phyloP scores from a whole-genome alignment of 2,797 vertebrate species.

The Gallinago solitaria region DNA sequence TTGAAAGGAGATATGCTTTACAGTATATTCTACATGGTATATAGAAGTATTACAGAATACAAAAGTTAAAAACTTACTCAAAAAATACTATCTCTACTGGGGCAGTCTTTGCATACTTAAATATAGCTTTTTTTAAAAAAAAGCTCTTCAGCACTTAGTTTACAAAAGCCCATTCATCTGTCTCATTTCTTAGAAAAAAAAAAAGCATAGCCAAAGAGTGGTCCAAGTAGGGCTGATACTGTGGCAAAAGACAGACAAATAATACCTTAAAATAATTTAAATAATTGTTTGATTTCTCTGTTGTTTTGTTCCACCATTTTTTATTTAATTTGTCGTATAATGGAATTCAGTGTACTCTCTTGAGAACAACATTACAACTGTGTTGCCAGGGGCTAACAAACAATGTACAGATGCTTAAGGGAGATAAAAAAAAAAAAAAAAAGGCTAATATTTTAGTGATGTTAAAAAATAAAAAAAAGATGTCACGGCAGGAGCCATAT shows the following conservation, averaged over 20 bases:
- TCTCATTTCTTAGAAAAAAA: neutral
- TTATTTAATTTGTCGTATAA: neutral
- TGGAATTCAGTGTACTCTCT: neutral
- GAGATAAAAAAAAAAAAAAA: neutral
- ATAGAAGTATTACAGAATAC: neutral
- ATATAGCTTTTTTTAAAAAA: accelerated
- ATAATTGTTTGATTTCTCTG: neutral
- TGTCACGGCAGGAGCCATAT: accelerated
- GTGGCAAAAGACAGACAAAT: neutral
- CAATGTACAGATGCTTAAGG: neutral
- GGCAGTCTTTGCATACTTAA: neutral
- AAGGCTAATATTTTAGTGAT: neutral
- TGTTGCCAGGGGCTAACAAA: constrained; percentile 26
- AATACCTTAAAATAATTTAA: neutral
- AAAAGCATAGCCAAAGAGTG: accelerated
- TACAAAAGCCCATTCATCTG: accelerated
- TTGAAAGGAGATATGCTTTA: neutral
- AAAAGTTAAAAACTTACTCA: neutral
- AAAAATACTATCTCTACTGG: neutral
- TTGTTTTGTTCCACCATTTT: neutral
- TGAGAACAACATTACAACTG: neutral
- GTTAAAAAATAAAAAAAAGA: neutral
- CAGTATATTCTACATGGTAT: neutral
- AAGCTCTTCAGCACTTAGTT: neutral
- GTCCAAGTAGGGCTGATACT: accelerated